Evolutionary conservation across 2,113 vertebrate species (phyloP), one percentile per base, ranked within the genome.

Genomic region (Chrysemys picta): DNA sequence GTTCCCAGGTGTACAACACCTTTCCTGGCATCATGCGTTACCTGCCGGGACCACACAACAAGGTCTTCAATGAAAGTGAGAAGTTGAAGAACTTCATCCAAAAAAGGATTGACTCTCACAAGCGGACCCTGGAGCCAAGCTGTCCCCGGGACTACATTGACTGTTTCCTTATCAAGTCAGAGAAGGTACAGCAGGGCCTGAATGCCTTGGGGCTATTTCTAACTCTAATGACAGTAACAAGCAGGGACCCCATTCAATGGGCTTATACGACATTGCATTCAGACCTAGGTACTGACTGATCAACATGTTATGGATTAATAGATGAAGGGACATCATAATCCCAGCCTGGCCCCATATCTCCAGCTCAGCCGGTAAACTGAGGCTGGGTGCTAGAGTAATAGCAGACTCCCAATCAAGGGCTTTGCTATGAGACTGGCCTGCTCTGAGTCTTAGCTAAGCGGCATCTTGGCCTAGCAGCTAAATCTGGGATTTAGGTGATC

Each of bases 141-240:
- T 94, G 94, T 8, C 97, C 98, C 29, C 87, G 90, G 22, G 97
- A 98, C 91, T 98, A 96, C 85, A 98, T 98, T 0, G 98, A 98
- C 92, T 96, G 89, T 50, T 98, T 97, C 94, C 95, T 98, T 65
- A 35, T 94, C 17, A 97, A 93, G 88, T 93, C 89, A 0, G 96
- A 98, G 57, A 97, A 97, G 97, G 98, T 98, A 95, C 54, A 27
- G 4, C 47, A 52, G 72, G 27, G 4, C 59, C 38, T 31, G 1
- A 49, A 24, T 21, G 9, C 10, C 50, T 19, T 72, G 72, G 45
- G 0, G 35, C 50, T 19, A 31, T 10, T n/a, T n/a, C 50, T 81
- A 10, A n/a, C 79, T 59, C 27, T 21, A 17, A 12, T 45, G 14
- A 8, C 14, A 38, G 38, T 19, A 5, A 38, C 21, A 54, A 27